These are phyloP conservation scores for Ophion ellenae DNA, from an alignment of 2,888 invertebrate species.

Conservation along the genomic window DNA sequence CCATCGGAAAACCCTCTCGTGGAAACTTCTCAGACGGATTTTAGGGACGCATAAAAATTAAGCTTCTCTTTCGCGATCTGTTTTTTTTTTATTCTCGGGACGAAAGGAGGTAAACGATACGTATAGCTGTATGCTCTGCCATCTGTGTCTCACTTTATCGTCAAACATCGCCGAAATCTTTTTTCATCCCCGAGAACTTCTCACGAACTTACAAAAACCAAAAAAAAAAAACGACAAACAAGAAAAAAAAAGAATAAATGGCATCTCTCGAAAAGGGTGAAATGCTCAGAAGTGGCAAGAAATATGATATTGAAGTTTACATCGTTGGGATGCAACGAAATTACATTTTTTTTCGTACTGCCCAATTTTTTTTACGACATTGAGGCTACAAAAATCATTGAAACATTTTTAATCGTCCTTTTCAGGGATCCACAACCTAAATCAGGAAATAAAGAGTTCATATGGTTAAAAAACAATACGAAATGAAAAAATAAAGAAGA, in stretches of 20 bases:
- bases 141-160: background rate
- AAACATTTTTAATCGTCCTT: too few relatives aligned
- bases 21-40: constrained; percentile 54
- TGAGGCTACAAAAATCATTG: too few relatives aligned
- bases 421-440: too few relatives aligned
- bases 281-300: too few relatives aligned
- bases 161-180: background rate
- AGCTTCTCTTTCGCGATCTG: background rate
- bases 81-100: constrained; percentile 8
- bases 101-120: background rate
- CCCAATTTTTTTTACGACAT: too few relatives aligned
- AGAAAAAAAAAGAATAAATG: background rate
- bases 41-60: constrained; percentile 59
- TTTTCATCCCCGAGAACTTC: background rate
- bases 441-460: too few relatives aligned
- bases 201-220: background rate
- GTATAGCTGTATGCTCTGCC: background rate
- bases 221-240: background rate
- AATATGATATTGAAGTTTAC: too few relatives aligned
- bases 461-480: too few relatives aligned
- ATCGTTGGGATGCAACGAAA: too few relatives aligned
- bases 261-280: too few relatives aligned
- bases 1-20: constrained; percentile 50
- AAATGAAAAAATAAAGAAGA: too few relatives aligned
- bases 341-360: too few relatives aligned